phyloP scores from a whole-genome alignment of 2,888 invertebrate species.

The Dione juno region DNA sequence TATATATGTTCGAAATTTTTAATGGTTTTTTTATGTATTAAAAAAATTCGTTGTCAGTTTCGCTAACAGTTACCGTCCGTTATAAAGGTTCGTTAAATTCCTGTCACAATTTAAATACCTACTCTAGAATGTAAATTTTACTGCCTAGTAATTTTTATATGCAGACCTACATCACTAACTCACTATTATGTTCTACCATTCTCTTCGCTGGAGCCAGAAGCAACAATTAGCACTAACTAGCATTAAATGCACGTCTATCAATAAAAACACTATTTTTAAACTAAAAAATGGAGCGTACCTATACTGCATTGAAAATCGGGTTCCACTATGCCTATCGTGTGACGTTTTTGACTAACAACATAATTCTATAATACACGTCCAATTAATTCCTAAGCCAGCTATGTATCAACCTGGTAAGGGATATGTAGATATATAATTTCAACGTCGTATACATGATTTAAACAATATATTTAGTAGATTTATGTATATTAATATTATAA shows the following conservation, averaged over 20 bases:
- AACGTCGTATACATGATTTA: background rate
- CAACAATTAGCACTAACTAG: background rate
- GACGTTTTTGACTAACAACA: conserved; percentile 9
- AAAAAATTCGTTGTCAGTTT: conserved; percentile 4
- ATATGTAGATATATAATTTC: background rate
- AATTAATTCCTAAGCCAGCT: conserved; percentile 13
- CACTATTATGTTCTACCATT: background rate
- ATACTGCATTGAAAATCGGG: background rate
- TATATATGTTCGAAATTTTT: background rate
- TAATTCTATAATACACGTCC: conserved; percentile 6
- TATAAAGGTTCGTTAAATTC: conserved; percentile 8
- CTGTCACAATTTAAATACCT: conserved; percentile 1
- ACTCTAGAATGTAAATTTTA: background rate
- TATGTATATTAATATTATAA: background rate
- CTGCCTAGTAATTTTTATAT: background rate
- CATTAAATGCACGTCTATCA: background rate
- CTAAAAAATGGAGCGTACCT: background rate
- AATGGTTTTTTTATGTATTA: background rate
- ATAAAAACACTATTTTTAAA: background rate
- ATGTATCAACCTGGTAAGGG: background rate
- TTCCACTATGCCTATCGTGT: background rate
- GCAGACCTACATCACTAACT: background rate
- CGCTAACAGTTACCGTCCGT: conserved; percentile 5
- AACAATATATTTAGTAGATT: background rate
- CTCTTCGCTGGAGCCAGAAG: background rate